Evolutionary conservation across 2,888 invertebrate species (phyloP), one percentile per base, ranked within the genome.

Genomic region (Drosophila lacicola): DNA sequence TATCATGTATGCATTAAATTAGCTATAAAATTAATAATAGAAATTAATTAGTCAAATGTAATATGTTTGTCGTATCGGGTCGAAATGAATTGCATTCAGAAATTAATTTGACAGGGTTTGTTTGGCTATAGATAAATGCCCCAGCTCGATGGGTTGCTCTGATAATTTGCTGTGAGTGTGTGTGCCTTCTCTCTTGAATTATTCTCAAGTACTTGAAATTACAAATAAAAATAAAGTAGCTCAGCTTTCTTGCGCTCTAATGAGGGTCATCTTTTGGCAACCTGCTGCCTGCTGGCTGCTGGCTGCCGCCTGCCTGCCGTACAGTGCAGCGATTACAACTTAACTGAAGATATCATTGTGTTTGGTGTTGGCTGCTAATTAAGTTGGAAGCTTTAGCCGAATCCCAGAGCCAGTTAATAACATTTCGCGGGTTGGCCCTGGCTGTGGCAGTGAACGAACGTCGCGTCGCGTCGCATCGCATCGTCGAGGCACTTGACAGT

Each of bases 401-500:
- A 57, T 63, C 63, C 78, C 71, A 54, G 17, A 51, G 75, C 45
- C 75, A 78, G 76, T 79, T 79, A 77, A 77, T 77, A 61, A 57
- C 57, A 50, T 53, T 67, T 62, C 49, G 53, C 53, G 64, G 64
- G 25, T 10, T 25, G 55, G 44, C 21, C 25, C 46, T 29, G 44
- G 14, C 37, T 21, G 37, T 25, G 14, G 39, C 29, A 34, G 17
- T 46, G 53, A 50, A 45, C 49, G 47, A 49, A 33, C 57, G 42
- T 41, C 21, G 39, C 29, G 29, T 29, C 29, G 29, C 25, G 2
- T 25, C 25, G 25, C 25, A 25, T 25, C 25, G 8, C 25, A 25
- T 25, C 6, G 25, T 36, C 50, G 10, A 29, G 47, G 25, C 78
- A 62, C 78, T 74, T 78, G 79, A 78, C 75, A 78, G 75, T 73